Conservation (phyloP, 2,888 invertebrate species). For the Lithosia quadra region DNA sequence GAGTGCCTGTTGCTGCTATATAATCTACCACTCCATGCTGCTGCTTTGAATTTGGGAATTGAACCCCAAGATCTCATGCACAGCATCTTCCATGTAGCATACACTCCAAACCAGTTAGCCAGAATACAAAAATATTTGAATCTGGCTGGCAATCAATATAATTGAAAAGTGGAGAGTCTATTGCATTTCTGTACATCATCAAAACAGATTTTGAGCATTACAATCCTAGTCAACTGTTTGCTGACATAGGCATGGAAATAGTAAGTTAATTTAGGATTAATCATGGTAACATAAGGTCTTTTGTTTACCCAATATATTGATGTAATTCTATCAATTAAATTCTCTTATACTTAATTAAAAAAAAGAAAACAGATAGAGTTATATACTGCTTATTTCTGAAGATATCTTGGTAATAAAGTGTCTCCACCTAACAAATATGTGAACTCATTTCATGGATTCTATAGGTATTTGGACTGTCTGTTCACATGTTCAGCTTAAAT, state of each 20-base stretch:
- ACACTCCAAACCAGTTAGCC: background rate
- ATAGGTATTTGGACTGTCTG: no score
- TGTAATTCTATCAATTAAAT: background rate
- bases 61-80: background rate
- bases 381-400: background rate
- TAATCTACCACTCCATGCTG: background rate
- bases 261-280: conserved; percentile 1
- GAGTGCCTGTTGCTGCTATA: background rate
- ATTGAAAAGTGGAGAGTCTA: background rate
- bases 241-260: conserved; percentile 1
- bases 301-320: background rate
- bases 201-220: background rate
- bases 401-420: background rate
- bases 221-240: conserved; percentile 2
- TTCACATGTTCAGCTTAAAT: background rate
- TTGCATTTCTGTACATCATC: background rate
- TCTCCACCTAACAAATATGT: background rate
- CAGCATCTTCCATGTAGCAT: background rate
- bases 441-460: background rate
- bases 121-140: background rate
- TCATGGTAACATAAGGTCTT: background rate
- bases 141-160: background rate
- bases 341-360: conserved; percentile 1
- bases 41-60: no score
- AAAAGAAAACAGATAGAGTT: background rate